phyloP scores from a whole-genome alignment of 2,797 vertebrate species.

The Craterocephalus amniculus region DNA sequence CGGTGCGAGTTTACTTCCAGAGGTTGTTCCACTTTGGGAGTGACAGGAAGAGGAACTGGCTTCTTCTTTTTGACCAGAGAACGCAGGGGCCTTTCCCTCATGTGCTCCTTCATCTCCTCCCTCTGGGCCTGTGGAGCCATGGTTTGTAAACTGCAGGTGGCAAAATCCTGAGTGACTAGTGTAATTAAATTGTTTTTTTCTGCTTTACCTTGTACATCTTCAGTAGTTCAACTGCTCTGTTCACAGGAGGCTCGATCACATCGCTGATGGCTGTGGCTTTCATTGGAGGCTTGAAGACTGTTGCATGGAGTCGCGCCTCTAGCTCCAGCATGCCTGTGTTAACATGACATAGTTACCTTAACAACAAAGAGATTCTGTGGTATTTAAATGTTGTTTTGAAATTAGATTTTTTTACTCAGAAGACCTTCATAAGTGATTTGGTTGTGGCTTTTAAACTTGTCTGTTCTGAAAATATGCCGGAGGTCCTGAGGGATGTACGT shows the following conservation, averaged over 20 bases:
- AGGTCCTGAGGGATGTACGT: slow-evolving; percentile 75
- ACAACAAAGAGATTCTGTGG: not conserved
- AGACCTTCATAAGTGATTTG: slow-evolving; percentile 89
- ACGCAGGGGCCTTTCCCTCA: slow-evolving; percentile 62
- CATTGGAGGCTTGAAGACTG: slow-evolving; percentile 72
- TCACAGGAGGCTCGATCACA: slow-evolving; percentile 72
- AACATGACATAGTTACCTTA: not conserved
- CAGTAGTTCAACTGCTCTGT: slow-evolving; percentile 75
- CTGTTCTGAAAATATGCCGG: slow-evolving; percentile 71
- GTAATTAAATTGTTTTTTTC: not conserved
- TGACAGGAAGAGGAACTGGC: slow-evolving; percentile 80
- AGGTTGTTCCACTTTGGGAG: slow-evolving; percentile 83
- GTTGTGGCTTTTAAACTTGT: slow-evolving; percentile 80
- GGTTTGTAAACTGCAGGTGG: not conserved
- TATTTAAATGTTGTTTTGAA: not conserved
- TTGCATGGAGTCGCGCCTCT: slow-evolving; percentile 81
- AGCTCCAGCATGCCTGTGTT: slow-evolving; percentile 86
- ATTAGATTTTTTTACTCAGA: not conserved
- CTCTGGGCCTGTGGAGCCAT: slow-evolving; percentile 78
- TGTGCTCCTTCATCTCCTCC: slow-evolving; percentile 74
- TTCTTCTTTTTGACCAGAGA: slow-evolving; percentile 82
- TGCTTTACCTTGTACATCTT: slow-evolving; percentile 86
- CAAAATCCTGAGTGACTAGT: not conserved
- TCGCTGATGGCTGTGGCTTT: slow-evolving; percentile 69
- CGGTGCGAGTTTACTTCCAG: slow-evolving; percentile 77